Base-by-base conservation (phyloP, 2,797 vertebrate genomes). In the Serranus cabrilla region DNA sequence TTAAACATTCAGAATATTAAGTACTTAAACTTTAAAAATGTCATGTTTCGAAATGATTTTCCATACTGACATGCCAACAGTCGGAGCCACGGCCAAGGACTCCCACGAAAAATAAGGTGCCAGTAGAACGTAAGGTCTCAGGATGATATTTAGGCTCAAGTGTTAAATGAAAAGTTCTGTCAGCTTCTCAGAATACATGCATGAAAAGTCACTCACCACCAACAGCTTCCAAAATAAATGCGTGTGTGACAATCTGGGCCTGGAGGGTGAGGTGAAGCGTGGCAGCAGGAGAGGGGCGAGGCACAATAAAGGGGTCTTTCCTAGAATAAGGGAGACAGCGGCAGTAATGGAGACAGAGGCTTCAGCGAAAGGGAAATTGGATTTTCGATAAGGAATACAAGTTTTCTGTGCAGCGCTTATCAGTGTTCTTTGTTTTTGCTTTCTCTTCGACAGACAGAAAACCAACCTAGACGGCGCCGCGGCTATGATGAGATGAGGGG, bases 151-250 rank as follows among this genome's bases (percentile, higher is more conserved):
- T 67, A 68, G 23, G 51, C 70, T 73, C 21, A 67, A 2, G 27
- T 59, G 17, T 73, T 49, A 14, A 0, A 47, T 23, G 12, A 42
- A 81, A 20, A 49, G 57, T 74, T 61, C 27, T 58, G 42, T 71
- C 61, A 68, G 34, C 54, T 20, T 47, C 43, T 72, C 34, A 71
- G 63, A 70, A 78, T 43, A 51, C 21, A 78, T 34, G 47, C 51
- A 64, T 45, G 45, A 5, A 60, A 70, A 76, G 61, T 64, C 50
- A 85, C 95, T 95, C 82, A 97, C 97, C 98, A 13, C 96, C 97
- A 47, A 97, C 91, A 0, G 96, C 96, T 90, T 98, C 97, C 0
- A 88, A 79, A 76, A 96, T 92, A 45, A 98, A 97, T 67, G 95
- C 64, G 0, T 96, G 95, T 31, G 86, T 92, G 67, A 96, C 89